These are phyloP conservation scores for Oasisia sp. DNA, from an alignment of 2,888 invertebrate species.

Conservation along the genomic window DNA sequence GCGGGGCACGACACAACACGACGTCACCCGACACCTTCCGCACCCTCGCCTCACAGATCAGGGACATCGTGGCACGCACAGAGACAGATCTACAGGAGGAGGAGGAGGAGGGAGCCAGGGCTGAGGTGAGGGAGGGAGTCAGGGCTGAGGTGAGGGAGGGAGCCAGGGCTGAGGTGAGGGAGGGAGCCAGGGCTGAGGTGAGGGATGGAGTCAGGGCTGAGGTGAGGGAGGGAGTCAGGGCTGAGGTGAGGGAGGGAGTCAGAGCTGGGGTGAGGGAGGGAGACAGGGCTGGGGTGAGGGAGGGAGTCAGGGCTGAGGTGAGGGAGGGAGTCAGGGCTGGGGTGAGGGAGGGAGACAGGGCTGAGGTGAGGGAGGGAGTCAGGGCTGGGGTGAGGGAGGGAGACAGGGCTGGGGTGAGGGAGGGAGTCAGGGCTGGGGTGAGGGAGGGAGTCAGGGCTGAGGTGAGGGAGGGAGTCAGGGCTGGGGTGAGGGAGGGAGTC, in stretches of 20 bases:
- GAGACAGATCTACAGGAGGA: neutral
- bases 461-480: neutral
- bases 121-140: neutral
- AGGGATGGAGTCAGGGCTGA: neutral
- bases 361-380: neutral
- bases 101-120: neutral
- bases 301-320: neutral
- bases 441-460: neutral
- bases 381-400: neutral
- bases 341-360: neutral
- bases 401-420: neutral
- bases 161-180: neutral
- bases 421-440: neutral
- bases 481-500: neutral
- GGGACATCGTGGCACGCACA: neutral
- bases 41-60: conserved; percentile 26
- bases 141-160: neutral
- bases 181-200: neutral
- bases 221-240: neutral
- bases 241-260: neutral
- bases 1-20: neutral
- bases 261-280: neutral
- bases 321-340: neutral
- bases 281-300: neutral
- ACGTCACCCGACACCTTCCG: conserved; percentile 17